Evolutionary conservation across 1,140 invertebrate genomes (phyloP), one percentile per base, ranked within the genome.

Genomic region (Bombus confusus): DNA sequence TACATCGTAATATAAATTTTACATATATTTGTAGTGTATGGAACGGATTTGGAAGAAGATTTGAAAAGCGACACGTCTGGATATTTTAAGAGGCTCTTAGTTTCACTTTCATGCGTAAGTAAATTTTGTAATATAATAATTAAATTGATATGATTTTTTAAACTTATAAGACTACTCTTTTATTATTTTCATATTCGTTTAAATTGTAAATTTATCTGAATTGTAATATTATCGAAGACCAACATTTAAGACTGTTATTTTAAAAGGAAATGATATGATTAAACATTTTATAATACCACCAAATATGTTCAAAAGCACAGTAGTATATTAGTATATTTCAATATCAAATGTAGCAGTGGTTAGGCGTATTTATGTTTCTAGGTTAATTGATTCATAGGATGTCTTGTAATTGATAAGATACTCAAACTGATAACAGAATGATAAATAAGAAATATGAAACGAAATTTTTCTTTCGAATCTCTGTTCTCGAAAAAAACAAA

Each of bases 41-140:
- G 96, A 57, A 97, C 96, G 66, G 96, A 97, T 3, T 93, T 99
- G 74, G 98, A 99, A 91, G 95, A 96, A 77, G 98, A 98, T 91
- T 94, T 99, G 57, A 96, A 96, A 91, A 97, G 97, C 62, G 98
- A 99, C 91, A 98, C 98, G 34, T 98, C 98, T 34, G 98, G 98
- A 5, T 96, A 98, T 91, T 98, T 99, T 93, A 97, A 97, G 93
- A 96, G 98, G 74, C 95, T 99, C 1, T 96, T 99, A 85, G 97
- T 99, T 31, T 97, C 97, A 28, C 91, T 97, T 4, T 96, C 95
- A 59, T 96, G 96, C 91, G 97, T 97, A 95, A 93, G 96, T 98
- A 80, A 43, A 73, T 73, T 59, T 68, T 75, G 37, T 15, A 78
- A 52, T 78, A 85, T 84, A 43, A 37, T 15, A 28, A 28, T 34